A percentile compares a stretch with the other conserved stretches of the same genome.
phyloP scores from a whole-genome alignment of 2,113 vertebrate genomes.

The Callospermophilus lateralis region DNA sequence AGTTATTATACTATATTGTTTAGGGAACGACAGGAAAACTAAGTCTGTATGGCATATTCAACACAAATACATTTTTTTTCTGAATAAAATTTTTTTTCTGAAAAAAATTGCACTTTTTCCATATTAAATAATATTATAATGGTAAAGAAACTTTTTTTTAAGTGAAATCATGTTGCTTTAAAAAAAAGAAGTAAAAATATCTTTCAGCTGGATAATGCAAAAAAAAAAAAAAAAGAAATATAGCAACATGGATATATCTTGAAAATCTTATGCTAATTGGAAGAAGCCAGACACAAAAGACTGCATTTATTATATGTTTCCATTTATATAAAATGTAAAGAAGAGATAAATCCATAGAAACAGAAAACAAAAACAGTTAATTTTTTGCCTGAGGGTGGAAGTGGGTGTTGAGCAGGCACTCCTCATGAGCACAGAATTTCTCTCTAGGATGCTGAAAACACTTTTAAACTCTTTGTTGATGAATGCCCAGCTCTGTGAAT shows the following conservation, averaged over 20 bases:
- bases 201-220: too few relatives aligned
- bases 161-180: too few relatives aligned
- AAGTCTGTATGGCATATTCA: background rate
- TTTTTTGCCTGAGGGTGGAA: background rate
- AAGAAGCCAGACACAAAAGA: background rate
- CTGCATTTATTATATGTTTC: background rate
- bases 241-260: background rate
- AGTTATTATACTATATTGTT: background rate
- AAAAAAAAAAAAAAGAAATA: too few relatives aligned
- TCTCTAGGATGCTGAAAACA: background rate
- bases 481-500: background rate
- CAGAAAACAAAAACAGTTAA: background rate
- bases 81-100: too few relatives aligned
- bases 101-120: too few relatives aligned
- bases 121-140: too few relatives aligned
- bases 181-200: too few relatives aligned
- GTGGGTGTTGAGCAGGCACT: background rate
- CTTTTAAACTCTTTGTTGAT: background rate
- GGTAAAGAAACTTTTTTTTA: too few relatives aligned
- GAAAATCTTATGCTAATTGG: background rate
- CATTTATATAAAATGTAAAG: background rate
- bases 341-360: background rate
- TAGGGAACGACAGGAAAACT: background rate
- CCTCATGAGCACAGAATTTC: background rate
- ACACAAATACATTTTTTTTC: too few relatives aligned